phyloP scores from a whole-genome alignment of 1,140 invertebrate species.

The Hylaeus anthracinus region DNA sequence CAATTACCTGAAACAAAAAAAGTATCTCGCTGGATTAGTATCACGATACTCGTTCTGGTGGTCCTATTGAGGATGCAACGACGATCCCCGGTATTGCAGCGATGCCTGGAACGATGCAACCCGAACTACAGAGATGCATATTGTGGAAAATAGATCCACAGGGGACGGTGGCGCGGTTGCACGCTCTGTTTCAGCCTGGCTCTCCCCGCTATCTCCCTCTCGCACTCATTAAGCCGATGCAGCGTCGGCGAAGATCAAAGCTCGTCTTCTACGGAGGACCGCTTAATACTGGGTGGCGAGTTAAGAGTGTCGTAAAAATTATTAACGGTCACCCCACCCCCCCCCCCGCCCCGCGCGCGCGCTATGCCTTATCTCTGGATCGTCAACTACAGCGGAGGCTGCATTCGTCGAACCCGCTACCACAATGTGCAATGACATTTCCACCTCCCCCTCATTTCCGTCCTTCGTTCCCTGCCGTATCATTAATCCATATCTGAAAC shows the following conservation, averaged over 20 bases:
- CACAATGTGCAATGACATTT: slow-evolving; percentile 58
- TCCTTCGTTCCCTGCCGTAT: not conserved
- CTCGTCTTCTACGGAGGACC: slow-evolving; percentile 72
- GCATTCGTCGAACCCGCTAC: slow-evolving; percentile 55
- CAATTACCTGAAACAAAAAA: too few relatives aligned
- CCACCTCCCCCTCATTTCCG: not conserved
- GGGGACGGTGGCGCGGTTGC: slow-evolving; percentile 17
- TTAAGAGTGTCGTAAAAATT: slow-evolving; percentile 78
- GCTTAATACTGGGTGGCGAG: slow-evolving; percentile 79
- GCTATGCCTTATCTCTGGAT: slow-evolving; percentile 73
- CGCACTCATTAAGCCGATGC: slow-evolving; percentile 70
- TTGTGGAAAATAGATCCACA: slow-evolving; percentile 37
- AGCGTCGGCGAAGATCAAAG: slow-evolving; percentile 78
- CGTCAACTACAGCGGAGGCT: slow-evolving; percentile 51
- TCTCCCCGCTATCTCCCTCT: slow-evolving; percentile 54
- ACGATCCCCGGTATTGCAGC: not conserved
- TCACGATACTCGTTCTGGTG: too few relatives aligned
- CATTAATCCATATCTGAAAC: not conserved
- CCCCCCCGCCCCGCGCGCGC: not conserved
- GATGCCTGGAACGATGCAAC: slow-evolving; percentile 49
- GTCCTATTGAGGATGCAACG: not conserved
- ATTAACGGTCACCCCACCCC: slow-evolving; percentile 67
- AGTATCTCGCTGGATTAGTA: too few relatives aligned
- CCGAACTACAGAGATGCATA: slow-evolving; percentile 33
- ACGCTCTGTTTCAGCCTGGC: slow-evolving; percentile 27